phyloP scores from a whole-genome alignment of 2,797 vertebrate genomes.

The Falco berigora region DNA sequence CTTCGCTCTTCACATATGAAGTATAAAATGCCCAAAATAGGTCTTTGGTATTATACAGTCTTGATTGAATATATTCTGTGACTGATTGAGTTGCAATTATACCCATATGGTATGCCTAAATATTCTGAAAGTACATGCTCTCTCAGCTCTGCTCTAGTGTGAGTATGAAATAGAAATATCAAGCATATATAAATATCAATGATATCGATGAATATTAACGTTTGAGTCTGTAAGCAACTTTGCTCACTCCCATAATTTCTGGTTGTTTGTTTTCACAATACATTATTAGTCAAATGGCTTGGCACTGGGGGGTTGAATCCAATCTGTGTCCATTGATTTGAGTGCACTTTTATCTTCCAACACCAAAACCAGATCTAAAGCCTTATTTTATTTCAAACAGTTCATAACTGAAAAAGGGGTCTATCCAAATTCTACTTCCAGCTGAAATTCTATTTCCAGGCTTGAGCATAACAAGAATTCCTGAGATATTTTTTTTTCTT shows the following conservation, averaged over 20 bases:
- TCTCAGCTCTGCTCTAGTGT: neutral
- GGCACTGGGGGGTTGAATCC: neutral
- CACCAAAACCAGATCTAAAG: neutral
- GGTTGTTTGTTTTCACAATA: neutral
- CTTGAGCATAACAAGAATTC: neutral
- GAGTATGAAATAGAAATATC: conserved; percentile 16
- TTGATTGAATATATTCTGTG: neutral
- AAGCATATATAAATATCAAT: conserved; percentile 46
- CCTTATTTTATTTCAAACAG: neutral
- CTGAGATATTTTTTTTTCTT: neutral
- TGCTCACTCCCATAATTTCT: neutral
- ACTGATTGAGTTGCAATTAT: neutral
- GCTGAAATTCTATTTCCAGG: conserved; percentile 1
- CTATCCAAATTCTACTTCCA: neutral
- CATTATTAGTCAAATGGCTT: neutral
- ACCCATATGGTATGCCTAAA: neutral
- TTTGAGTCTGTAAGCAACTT: neutral
- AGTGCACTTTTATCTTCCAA: conserved; percentile 4
- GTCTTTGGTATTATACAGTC: neutral
- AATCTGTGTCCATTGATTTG: conserved; percentile 19
- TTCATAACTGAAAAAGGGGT: neutral
- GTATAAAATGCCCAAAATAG: neutral
- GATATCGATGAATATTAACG: conserved; percentile 40
- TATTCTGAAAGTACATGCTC: neutral
- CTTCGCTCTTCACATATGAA: neutral